These are phyloP conservation scores for Pomacea maculata DNA, from an alignment of 1,140 invertebrate species.

Conservation along the genomic window DNA sequence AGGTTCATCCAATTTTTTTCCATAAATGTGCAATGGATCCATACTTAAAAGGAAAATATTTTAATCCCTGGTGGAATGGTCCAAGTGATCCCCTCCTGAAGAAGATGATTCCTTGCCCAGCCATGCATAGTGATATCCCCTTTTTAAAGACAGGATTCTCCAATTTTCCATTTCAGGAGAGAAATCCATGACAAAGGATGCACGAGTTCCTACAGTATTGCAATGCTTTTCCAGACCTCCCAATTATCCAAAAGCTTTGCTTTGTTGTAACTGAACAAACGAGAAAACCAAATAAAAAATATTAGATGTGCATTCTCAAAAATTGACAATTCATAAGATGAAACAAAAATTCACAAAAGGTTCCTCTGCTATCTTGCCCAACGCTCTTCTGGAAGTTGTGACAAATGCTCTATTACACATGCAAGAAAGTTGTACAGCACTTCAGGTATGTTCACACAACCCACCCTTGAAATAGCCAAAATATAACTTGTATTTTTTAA, in stretches of 20 bases:
- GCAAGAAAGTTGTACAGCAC: no score
- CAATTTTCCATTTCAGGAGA: slow-evolving; percentile 2
- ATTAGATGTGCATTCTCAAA: no score
- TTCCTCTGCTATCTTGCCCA: no score
- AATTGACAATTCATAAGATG: no score
- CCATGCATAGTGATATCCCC: slow-evolving; percentile 2
- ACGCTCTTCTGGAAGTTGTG: no score
- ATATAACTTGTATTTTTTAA: no score
- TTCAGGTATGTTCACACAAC: no score
- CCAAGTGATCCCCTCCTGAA: slow-evolving; percentile 1
- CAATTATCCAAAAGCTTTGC: slow-evolving; percentile 13
- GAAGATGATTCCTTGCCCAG: neutral
- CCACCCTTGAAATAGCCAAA: no score
- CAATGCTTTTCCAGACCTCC: slow-evolving; percentile 16
- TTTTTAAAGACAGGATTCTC: neutral
- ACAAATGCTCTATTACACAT: no score
- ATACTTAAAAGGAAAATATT: neutral
- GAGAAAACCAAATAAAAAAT: slow-evolving; percentile 15
- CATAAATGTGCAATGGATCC: slow-evolving; percentile 20
- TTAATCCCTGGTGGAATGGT: slow-evolving; percentile 5
- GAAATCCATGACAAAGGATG: neutral
- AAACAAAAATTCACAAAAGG: no score
- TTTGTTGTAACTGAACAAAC: slow-evolving; percentile 21
- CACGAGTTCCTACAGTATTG: slow-evolving; percentile 10
- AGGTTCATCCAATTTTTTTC: neutral